Base-by-base conservation (phyloP, 2,888 invertebrate genomes). In the Panzeria rudis region DNA sequence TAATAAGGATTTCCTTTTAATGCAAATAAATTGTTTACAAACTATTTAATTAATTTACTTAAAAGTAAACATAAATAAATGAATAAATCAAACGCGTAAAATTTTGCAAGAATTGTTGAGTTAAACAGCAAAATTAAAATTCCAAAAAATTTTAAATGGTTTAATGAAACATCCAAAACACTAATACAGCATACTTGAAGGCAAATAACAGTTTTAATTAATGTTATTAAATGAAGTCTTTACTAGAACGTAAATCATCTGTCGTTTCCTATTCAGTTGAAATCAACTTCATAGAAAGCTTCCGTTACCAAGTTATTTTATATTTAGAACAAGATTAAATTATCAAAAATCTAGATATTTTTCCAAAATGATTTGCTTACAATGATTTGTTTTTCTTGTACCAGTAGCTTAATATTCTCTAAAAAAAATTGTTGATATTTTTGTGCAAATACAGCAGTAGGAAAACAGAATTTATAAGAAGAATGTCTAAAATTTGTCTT, bases 1-100 rank as follows among this genome's bases (percentile, higher is more conserved):
- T 25, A 38, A 52, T 38, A 54, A 41, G 25, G 25, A 38, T 54
- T 41, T 52, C 68, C 9, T 15, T 35, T 25, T 38, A 38, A 69
- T 7, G 41, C 17, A 56, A 71, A 71, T 56, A 71, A 56, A 23
- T 25, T 17, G 54, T 56, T 56, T 54, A n/a, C 54, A 56, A 25
- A 41, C 25, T 25, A 11, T 44, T 41, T 56, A 56, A 56, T 56
- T 56, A 71, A 71, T 71, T 54, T 69, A 17, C 23, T 38, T 20
- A 23, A 25, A 71, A 52, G 17, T 32, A 25, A 71, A 41, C 41
- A 44, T 25, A n/a, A 38, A 15, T 62, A 11, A 29, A 35, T 35
- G 7, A 35, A 61, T 25, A 25, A 8, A 15, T n/a, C 29, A 29
- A 4, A 38, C 20, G 17, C 32, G 3, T 32, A 38, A n/a, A 2